These are phyloP conservation scores for Anabas testudineus DNA, from an alignment of 2,797 vertebrate species.

Conservation along the genomic window DNA sequence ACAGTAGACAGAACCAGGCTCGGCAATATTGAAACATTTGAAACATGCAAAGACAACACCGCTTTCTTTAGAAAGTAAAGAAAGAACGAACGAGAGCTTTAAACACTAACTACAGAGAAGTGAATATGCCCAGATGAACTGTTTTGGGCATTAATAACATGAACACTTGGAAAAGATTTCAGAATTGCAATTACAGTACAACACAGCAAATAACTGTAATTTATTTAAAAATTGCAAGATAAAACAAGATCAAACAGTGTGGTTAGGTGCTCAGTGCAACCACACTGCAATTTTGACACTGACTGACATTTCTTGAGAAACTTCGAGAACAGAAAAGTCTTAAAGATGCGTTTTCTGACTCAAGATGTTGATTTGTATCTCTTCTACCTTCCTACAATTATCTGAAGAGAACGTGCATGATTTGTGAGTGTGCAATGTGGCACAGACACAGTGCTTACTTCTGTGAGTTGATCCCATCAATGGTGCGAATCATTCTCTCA, in stretches of 20 bases:
- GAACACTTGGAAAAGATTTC: too few relatives aligned
- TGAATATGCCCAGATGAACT: background rate
- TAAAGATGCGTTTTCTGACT: background rate
- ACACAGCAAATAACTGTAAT: too few relatives aligned
- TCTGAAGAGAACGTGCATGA: background rate
- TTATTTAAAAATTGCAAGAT: too few relatives aligned
- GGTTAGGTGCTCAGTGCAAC: too few relatives aligned
- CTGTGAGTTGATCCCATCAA: constrained; percentile 97
- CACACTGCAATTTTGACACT: background rate
- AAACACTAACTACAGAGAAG: background rate
- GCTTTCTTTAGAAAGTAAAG: background rate
- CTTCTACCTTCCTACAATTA: background rate
- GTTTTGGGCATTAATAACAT: background rate
- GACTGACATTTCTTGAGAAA: background rate
- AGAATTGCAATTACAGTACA: too few relatives aligned
- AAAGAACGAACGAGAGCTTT: background rate
- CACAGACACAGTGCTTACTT: constrained; percentile 84
- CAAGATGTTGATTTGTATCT: background rate
- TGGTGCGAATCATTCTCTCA: constrained; percentile 97
- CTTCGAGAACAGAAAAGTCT: background rate
- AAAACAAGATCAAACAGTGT: too few relatives aligned
- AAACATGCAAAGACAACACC: background rate
- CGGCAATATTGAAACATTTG: background rate
- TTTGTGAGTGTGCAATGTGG: background rate
- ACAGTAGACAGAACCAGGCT: background rate